phyloP scores from a whole-genome alignment of 2,113 vertebrate genomes.

The Rana temporaria region DNA sequence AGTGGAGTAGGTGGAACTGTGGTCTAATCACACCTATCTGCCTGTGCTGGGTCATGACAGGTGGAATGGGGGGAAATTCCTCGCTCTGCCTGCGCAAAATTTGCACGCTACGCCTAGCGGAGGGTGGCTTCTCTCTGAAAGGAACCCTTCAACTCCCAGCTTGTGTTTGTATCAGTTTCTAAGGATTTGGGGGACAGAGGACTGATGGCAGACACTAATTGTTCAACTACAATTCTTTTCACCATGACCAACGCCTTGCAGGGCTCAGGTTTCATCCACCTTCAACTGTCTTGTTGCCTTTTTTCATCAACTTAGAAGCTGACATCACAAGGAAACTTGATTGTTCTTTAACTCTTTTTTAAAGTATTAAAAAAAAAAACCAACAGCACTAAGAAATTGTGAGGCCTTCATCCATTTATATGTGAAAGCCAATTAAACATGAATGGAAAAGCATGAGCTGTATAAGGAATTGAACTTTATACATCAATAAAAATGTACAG shows the following conservation, averaged over 20 bases:
- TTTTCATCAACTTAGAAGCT: conserved; percentile 17
- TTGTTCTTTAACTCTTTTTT: too few relatives aligned
- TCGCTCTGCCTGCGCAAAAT: not conserved
- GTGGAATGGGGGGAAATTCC: not conserved
- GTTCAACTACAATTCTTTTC: conserved; percentile 64
- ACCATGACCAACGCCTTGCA: conserved; percentile 78
- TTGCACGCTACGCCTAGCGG: not conserved
- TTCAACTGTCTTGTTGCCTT: conserved; percentile 60
- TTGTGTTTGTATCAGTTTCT: conserved; percentile 42
- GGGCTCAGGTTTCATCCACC: conserved; percentile 79
- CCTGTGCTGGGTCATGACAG: not conserved
- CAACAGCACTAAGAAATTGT: too few relatives aligned
- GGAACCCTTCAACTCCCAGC: not conserved
- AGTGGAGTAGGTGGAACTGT: not conserved
- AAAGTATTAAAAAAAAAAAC: too few relatives aligned
- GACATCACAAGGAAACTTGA: not conserved
- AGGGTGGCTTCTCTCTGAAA: not conserved
- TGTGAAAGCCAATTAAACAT: too few relatives aligned
- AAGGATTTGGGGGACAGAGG: conserved; percentile 48
- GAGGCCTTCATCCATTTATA: too few relatives aligned
- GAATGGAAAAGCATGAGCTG: too few relatives aligned
- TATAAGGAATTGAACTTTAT: too few relatives aligned
- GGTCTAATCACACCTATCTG: too few relatives aligned
- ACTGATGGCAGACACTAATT: conserved; percentile 68
- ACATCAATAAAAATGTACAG: too few relatives aligned